Evolutionary conservation across 1,140 invertebrate genomes (phyloP).

Genomic region (Euura saliciscinereae): DNA sequence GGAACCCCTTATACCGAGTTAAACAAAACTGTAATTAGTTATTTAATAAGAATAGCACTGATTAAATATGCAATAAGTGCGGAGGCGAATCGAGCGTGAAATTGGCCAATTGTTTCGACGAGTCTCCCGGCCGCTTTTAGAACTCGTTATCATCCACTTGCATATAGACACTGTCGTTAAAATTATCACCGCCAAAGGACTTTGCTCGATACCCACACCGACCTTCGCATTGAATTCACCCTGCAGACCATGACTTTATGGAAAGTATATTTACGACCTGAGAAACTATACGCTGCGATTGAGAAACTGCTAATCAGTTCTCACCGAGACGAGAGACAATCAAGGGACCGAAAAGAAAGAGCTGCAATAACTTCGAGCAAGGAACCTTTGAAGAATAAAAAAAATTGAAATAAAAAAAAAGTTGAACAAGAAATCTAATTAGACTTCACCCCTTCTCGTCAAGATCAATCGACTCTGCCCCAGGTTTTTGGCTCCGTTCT

Average conservation of each 20-base stretch:
- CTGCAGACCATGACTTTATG: too few relatives aligned
- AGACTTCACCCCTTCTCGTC: constrained; percentile 2
- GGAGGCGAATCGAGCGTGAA: not conserved
- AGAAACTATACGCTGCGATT: too few relatives aligned
- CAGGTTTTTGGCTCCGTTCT: not conserved
- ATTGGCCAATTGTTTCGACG: constrained; percentile 5
- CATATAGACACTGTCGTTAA: constrained; percentile 3
- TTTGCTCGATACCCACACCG: too few relatives aligned
- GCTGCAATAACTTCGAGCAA: not conserved
- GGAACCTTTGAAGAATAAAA: not conserved
- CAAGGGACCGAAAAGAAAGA: not conserved
- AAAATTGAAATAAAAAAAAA: not conserved
- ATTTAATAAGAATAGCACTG: constrained; percentile 1
- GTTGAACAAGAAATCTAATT: not conserved
- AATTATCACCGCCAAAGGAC: not conserved
- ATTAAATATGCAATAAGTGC: constrained; percentile 1
- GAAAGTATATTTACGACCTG: too few relatives aligned
- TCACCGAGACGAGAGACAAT: not conserved
- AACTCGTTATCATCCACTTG: constrained; percentile 7
- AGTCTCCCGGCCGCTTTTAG: not conserved
- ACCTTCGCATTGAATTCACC: too few relatives aligned
- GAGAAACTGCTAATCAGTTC: too few relatives aligned
- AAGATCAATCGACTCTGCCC: not conserved
- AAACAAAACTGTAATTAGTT: constrained; percentile 6
- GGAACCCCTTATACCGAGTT: not conserved